Evolutionary conservation across 2,888 invertebrate species (phyloP).

Genomic region (Aleiodes leptofemur): DNA sequence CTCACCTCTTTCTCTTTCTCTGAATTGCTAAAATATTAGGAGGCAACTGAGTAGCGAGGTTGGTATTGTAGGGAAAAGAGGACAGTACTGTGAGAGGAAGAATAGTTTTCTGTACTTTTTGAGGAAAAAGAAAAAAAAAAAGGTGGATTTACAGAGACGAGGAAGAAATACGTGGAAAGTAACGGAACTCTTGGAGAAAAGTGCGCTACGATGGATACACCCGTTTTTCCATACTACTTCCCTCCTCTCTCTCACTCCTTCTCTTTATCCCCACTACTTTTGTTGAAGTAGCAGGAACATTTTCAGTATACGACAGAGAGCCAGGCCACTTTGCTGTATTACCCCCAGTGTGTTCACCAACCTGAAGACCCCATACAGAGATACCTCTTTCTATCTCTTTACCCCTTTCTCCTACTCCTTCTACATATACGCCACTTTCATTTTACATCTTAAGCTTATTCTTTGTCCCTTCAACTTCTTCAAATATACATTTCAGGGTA

Average conservation of each 20-base stretch:
- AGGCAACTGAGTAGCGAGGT: slow-evolving; percentile 30
- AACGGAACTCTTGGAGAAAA: slow-evolving; percentile 31
- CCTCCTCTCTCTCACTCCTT: neutral
- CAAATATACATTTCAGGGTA: slow-evolving; percentile 51
- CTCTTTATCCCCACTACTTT: neutral
- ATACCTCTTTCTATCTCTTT: slow-evolving; percentile 30
- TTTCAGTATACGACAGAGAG: slow-evolving; percentile 40
- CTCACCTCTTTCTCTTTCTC: slow-evolving; percentile 25
- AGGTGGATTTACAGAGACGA: slow-evolving; percentile 32
- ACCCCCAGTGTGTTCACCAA: slow-evolving; percentile 38
- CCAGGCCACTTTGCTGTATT: slow-evolving; percentile 52
- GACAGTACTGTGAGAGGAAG: slow-evolving; percentile 39
- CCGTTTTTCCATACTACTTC: slow-evolving; percentile 28
- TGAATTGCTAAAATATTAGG: slow-evolving; percentile 53
- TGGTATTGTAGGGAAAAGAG: slow-evolving; percentile 37
- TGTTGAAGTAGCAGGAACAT: slow-evolving; percentile 10
- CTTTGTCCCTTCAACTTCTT: slow-evolving; percentile 48
- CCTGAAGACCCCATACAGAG: slow-evolving; percentile 27
- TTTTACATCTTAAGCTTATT: slow-evolving; percentile 25
- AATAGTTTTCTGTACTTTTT: slow-evolving; percentile 46
- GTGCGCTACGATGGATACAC: slow-evolving; percentile 25
- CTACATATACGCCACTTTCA: slow-evolving; percentile 8
- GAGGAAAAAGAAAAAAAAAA: neutral
- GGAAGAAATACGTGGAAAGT: slow-evolving; percentile 25
- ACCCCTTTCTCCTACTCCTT: neutral